A percentile compares a stretch with the other conserved stretches of the same genome.
phyloP scores from a whole-genome alignment of 2,888 invertebrate species.

The Cryptophagus acutangulus region DNA sequence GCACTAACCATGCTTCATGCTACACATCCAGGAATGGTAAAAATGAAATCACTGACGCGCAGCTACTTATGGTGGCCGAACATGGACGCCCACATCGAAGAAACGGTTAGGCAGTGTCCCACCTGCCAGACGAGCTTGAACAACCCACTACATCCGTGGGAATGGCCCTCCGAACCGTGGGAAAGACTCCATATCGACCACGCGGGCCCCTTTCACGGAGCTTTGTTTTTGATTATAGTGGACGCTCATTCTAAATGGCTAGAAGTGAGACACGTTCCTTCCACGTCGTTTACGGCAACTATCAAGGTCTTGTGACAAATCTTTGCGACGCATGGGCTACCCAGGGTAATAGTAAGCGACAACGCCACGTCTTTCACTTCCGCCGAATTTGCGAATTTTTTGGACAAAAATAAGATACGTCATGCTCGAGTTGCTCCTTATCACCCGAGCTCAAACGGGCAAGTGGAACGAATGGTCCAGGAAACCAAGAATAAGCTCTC shows the following conservation, averaged over 20 bases:
- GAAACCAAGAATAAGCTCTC: not conserved
- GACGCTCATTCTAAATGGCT: slow-evolving; percentile 27
- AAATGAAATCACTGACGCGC: slow-evolving; percentile 37
- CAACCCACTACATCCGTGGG: slow-evolving; percentile 23
- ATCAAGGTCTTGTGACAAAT: slow-evolving; percentile 16
- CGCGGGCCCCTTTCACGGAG: slow-evolving; percentile 16
- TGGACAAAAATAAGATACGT: slow-evolving; percentile 14
- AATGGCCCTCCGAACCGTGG: slow-evolving; percentile 18
- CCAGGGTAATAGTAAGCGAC: slow-evolving; percentile 22
- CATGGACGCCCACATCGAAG: slow-evolving; percentile 28
- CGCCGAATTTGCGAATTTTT: slow-evolving; percentile 19
- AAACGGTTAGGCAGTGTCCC: slow-evolving; percentile 22
- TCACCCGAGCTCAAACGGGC: slow-evolving; percentile 13
- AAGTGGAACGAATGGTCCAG: slow-evolving; percentile 11
- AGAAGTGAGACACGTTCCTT: slow-evolving; percentile 19
- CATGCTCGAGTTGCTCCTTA: slow-evolving; percentile 9
- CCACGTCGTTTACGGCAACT: slow-evolving; percentile 15
- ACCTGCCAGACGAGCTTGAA: slow-evolving; percentile 17
- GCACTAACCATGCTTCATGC: slow-evolving; percentile 14
- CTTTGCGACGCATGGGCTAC: slow-evolving; percentile 22
- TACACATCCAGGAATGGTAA: slow-evolving; percentile 13
- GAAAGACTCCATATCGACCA: slow-evolving; percentile 26
- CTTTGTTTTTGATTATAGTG: slow-evolving; percentile 19
- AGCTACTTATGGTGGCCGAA: slow-evolving; percentile 33
- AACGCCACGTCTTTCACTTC: slow-evolving; percentile 23